Percentiles rank a stretch among this genome's conserved stretches.
phyloP scores from a whole-genome alignment of 2,888 invertebrate species.

The Microplitis manilae region DNA sequence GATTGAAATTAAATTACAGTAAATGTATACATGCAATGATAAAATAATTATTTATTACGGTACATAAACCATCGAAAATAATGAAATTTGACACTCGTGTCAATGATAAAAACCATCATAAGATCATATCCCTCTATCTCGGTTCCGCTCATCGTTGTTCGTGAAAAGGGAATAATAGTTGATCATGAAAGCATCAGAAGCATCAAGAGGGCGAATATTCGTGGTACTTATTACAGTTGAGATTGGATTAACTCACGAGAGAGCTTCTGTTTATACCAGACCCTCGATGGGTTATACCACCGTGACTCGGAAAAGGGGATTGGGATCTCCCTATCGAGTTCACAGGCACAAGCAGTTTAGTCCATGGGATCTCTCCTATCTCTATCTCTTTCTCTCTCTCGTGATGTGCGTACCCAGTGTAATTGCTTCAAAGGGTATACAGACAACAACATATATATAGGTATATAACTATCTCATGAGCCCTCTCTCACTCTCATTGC shows the following conservation, averaged over 20 bases:
- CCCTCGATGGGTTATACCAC: constrained; percentile 34
- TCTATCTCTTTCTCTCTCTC: not conserved
- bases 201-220: constrained; percentile 33
- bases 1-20: not conserved
- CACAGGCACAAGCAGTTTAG: not conserved
- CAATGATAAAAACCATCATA: constrained; percentile 15
- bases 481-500: constrained; percentile 30
- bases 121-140: not conserved
- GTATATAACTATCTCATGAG: constrained; percentile 14
- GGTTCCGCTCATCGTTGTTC: not conserved
- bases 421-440: constrained; percentile 62
- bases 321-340: constrained; percentile 22
- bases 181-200: constrained; percentile 26
- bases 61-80: not conserved
- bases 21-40: not conserved
- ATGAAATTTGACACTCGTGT: constrained; percentile 4
- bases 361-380: not conserved
- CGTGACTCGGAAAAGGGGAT: constrained; percentile 10
- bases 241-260: constrained; percentile 64
- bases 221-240: constrained; percentile 58
- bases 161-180: constrained; percentile 3
- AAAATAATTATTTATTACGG: not conserved
- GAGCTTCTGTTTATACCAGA: constrained; percentile 58
- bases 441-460: constrained; percentile 37
- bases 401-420: constrained; percentile 41